Evolutionary conservation across 1,140 invertebrate species (phyloP).

Genomic region (Caerostris extrusa): DNA sequence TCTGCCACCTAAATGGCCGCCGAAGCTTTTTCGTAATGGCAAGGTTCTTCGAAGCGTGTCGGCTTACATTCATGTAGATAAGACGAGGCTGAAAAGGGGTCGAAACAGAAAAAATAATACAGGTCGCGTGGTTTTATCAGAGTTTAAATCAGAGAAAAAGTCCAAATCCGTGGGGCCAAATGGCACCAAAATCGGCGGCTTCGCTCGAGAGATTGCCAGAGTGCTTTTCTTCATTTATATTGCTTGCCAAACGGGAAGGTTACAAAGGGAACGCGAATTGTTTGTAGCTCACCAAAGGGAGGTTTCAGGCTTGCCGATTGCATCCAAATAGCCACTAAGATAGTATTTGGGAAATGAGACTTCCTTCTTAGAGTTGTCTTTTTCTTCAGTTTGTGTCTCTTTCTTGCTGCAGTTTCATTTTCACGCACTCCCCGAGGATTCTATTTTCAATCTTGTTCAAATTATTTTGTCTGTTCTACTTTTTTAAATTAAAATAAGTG

Average conservation of each 20-base stretch:
- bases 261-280: conserved; percentile 69
- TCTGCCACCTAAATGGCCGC: conserved; percentile 62
- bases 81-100: conserved; percentile 49
- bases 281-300: conserved; percentile 69
- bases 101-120: conserved; percentile 53
- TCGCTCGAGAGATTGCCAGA: conserved; percentile 74
- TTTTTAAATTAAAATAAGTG: conserved; percentile 54
- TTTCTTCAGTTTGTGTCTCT: conserved; percentile 13
- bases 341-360: conserved; percentile 74
- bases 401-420: conserved; percentile 43
- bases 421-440: conserved; percentile 54
- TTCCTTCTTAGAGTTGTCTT: conserved; percentile 30
- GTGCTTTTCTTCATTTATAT: conserved; percentile 77
- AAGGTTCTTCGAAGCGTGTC: conserved; percentile 59
- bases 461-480: conserved; percentile 14
- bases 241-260: conserved; percentile 57
- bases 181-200: conserved; percentile 71
- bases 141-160: conserved; percentile 77
- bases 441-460: conserved; percentile 56
- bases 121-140: conserved; percentile 72
- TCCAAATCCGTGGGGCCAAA: conserved; percentile 72
- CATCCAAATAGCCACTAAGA: conserved; percentile 73
- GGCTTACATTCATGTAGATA: conserved; percentile 74
- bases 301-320: conserved; percentile 67
- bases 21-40: conserved; percentile 67